These are phyloP conservation scores for Mycogona germanica DNA, from an alignment of 2,888 invertebrate genomes.

Conservation along the genomic window DNA sequence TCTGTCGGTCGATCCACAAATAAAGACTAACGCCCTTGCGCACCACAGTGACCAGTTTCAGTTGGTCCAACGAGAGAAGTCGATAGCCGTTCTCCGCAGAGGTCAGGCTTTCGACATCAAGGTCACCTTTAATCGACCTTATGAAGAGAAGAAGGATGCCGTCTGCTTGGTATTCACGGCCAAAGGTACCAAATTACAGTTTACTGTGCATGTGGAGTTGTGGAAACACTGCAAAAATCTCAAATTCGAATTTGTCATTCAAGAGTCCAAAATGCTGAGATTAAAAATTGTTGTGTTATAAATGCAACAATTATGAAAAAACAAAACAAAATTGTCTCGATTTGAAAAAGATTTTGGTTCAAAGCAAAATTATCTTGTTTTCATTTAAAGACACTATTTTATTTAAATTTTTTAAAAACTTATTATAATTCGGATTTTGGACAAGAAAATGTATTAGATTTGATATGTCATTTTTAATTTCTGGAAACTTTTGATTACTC, in stretches of 20 bases:
- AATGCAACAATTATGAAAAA: background rate
- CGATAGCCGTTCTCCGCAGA: constrained; percentile 68
- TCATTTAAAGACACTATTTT: background rate
- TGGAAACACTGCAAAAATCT: too few species aligned
- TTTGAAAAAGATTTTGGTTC: background rate
- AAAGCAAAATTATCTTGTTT: background rate
- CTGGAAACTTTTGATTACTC: too few species aligned
- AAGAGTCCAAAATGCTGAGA: too few species aligned
- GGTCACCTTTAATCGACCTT: constrained; percentile 47
- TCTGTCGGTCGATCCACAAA: constrained; percentile 24
- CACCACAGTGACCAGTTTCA: constrained; percentile 30
- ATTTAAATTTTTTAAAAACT: background rate
- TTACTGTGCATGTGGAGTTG: too few species aligned
- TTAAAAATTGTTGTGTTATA: too few species aligned
- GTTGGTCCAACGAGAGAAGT: constrained; percentile 25
- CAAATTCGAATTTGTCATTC: background rate
- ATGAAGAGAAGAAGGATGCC: constrained; percentile 26
- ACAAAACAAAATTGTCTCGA: background rate
- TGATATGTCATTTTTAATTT: too few species aligned
- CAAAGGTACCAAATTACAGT: background rate
- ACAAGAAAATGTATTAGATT: too few species aligned
- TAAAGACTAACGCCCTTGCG: constrained; percentile 25
- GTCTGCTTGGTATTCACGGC: constrained; percentile 25
- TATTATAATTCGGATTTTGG: too few species aligned
- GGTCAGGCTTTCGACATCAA: constrained; percentile 68